Evolutionary conservation across 1,140 invertebrate species (phyloP).

Genomic region (Thaumetopoea pityocampa): DNA sequence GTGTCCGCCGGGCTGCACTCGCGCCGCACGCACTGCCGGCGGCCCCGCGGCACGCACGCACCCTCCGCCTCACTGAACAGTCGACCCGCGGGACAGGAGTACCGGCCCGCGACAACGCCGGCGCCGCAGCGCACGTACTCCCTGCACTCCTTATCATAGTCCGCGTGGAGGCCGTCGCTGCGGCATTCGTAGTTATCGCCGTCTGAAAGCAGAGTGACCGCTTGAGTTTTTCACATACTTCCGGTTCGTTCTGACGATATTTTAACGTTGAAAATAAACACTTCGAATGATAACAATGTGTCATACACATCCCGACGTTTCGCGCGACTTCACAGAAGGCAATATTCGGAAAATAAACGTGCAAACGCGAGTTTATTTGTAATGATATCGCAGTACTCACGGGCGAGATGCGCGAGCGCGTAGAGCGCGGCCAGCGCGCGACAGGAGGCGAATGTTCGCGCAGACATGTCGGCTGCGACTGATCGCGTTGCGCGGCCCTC

Average conservation of each 20-base stretch:
- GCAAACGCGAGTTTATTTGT: too few species aligned
- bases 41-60: slow-evolving; percentile 51
- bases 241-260: neutral
- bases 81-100: slow-evolving; percentile 48
- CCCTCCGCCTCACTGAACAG: slow-evolving; percentile 56
- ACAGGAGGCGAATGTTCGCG: slow-evolving; percentile 58
- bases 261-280: neutral
- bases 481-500: slow-evolving; percentile 23
- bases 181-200: slow-evolving; percentile 39
- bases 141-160: slow-evolving; percentile 53
- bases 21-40: slow-evolving; percentile 50
- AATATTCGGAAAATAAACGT: too few species aligned
- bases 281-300: too few species aligned
- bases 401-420: slow-evolving; percentile 23
- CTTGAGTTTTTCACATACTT: too few species aligned
- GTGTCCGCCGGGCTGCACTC: slow-evolving; percentile 47
- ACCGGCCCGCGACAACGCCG: slow-evolving; percentile 39
- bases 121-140: slow-evolving; percentile 52
- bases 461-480: slow-evolving; percentile 65
- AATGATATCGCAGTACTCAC: slow-evolving; percentile 36
- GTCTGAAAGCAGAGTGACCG: too few species aligned
- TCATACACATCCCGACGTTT: too few species aligned
- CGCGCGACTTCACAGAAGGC: too few species aligned
- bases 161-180: slow-evolving; percentile 53
- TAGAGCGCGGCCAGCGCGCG: slow-evolving; percentile 27